Base-by-base conservation (phyloP, 1,140 invertebrate species). In the Drosophila yakuba region DNA sequence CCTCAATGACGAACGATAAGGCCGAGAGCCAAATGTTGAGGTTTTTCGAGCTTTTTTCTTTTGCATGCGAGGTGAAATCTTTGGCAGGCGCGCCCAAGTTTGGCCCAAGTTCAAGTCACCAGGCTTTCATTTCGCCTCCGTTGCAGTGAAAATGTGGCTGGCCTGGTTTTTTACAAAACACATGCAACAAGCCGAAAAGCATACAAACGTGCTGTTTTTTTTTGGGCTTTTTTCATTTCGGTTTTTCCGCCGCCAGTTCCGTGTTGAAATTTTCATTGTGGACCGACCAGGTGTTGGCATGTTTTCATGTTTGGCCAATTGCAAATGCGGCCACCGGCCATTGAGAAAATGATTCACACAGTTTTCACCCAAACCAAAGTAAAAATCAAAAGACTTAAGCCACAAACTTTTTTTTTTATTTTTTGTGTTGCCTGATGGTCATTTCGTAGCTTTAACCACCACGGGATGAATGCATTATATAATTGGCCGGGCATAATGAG, bases 311-410 rank as follows among this genome's bases (percentile, higher is more conserved):
- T 48, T 62, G 57, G 57, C 50, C 41, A 55, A 47, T 68, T 68
- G 64, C 66, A 71, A 69, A 69, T 36, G 64, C 67, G 64, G 67
- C 50, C 67, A 62, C 35, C 12, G 15, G 55, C 25, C 20, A 57
- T 28, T 61, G 36, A 39, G 35, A 20, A 23, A 68, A 35, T 71
- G 64, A 71, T 48, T 71, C 67, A 71, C 63, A 35, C 32, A 59
- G 25, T 63, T 83, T 78, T 78, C 68, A 80, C 60, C 66, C 41
- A 63, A 80, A 77, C 56, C 44, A 38, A 23, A 61, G n/a, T 20
- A 51, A 41, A n/a, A n/a, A 76, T 80, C 78, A 78, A 91, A 91
- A 83, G 84, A 89, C 89, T 91, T 82, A 74, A 72, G 78, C 59
- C 75, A 88, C 78, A 68, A 88, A 91, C 88, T 84, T 44, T 48